A percentile compares a stretch with the other conserved stretches of the same genome.
phyloP scores from a whole-genome alignment of 1,140 invertebrate species.

The Drosophila sulfurigaster region DNA sequence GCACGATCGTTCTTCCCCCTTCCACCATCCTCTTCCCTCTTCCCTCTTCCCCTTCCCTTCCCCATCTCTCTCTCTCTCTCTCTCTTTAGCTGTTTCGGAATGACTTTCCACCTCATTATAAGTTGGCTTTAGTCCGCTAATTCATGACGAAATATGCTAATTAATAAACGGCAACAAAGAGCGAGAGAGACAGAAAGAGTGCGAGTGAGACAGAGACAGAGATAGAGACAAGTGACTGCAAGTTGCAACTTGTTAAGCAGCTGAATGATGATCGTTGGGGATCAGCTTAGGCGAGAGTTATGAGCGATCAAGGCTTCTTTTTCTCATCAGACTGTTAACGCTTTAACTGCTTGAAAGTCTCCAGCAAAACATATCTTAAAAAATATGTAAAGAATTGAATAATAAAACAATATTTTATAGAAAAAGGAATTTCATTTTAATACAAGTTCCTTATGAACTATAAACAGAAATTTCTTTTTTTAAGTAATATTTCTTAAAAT shows the following conservation, averaged over 20 bases:
- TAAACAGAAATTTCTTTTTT: too few species aligned
- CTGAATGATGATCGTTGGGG: not conserved
- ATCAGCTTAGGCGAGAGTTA: conserved; percentile 14
- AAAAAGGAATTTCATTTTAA: too few species aligned
- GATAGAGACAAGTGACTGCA: not conserved
- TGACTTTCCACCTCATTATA: conserved; percentile 69
- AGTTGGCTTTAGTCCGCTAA: conserved; percentile 57
- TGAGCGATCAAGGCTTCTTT: conserved; percentile 9
- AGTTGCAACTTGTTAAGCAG: conserved; percentile 25
- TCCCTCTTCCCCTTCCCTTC: not conserved
- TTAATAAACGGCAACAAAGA: conserved; percentile 52
- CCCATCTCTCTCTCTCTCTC: too few species aligned
- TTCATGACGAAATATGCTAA: conserved; percentile 76
- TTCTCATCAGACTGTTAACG: conserved; percentile 8
- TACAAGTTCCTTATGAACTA: too few species aligned
- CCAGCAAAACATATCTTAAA: too few species aligned
- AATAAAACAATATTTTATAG: too few species aligned
- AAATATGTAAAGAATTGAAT: too few species aligned
- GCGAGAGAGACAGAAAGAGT: not conserved
- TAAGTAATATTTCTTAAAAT: too few species aligned
- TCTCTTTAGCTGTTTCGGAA: conserved; percentile 3
- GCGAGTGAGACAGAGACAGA: not conserved
- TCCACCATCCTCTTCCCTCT: not conserved
- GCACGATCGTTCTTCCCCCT: conserved; percentile 10
- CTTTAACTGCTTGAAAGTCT: not conserved